phyloP scores from a whole-genome alignment of 92 coral and sea anemone genomes.

The Pocillopora meandrina region DNA sequence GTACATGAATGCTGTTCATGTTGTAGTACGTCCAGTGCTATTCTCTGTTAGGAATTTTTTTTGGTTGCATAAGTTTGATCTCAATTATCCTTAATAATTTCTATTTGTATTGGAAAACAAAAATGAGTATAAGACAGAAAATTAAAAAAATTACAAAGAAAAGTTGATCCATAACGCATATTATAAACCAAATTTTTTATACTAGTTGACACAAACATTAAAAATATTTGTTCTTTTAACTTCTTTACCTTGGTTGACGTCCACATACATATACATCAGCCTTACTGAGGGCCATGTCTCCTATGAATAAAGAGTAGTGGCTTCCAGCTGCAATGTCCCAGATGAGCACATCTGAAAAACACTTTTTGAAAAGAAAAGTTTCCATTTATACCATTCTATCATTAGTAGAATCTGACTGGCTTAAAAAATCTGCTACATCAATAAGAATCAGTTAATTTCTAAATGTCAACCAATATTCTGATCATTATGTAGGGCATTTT shows the following conservation, averaged over 20 bases:
- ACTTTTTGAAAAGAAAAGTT: constrained; percentile 42
- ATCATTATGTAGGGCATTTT: not conserved
- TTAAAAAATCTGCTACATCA: no score
- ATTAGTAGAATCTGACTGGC: not conserved
- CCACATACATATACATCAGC: constrained; percentile 99
- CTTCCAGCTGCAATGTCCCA: constrained; percentile 99
- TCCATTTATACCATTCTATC: not conserved
- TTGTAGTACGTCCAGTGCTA: no score
- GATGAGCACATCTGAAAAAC: constrained; percentile 91
- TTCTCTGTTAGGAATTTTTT: no score
- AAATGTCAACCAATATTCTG: no score
- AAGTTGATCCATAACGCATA: no score
- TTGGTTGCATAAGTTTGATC: no score
- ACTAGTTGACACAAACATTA: not conserved
- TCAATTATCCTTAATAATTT: no score
- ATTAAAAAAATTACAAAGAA: no score
- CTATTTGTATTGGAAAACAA: no score
- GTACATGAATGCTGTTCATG: no score
- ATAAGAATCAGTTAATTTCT: no score
- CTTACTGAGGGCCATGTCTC: constrained; percentile 82
- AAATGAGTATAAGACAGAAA: no score
- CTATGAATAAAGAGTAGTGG: constrained; percentile 94
- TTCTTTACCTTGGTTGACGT: constrained; percentile 84
- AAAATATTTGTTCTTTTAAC: not conserved
- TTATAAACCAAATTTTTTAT: not conserved